A percentile compares a stretch with the other conserved stretches of the same genome.
Conservation (phyloP, 2,113 vertebrate species). For the Seriola dumerili region DNA sequence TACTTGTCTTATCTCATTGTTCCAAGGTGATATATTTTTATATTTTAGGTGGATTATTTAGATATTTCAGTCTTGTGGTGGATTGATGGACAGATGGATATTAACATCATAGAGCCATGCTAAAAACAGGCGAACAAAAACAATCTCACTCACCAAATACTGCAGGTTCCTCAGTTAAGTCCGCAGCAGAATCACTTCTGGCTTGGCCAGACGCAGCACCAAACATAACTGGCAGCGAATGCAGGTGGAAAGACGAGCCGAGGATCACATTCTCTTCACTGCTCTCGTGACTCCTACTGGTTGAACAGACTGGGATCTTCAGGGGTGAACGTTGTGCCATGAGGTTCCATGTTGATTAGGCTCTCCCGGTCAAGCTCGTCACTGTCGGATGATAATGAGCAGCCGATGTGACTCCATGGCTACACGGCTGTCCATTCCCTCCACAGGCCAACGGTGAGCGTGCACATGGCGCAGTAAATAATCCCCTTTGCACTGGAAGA, state of each 20-base stretch:
- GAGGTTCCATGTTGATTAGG: slow-evolving; percentile 22
- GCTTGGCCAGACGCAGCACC: neutral
- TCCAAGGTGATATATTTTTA: neutral
- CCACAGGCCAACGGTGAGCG: slow-evolving; percentile 1
- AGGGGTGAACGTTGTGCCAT: slow-evolving; percentile 9
- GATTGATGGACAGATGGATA: neutral
- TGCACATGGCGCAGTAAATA: slow-evolving; percentile 21
- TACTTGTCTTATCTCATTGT: no score
- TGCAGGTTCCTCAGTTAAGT: slow-evolving; percentile 14
- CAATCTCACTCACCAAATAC: neutral
- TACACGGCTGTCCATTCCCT: slow-evolving; percentile 24
- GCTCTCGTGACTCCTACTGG: slow-evolving; percentile 31
- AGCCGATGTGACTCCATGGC: slow-evolving; percentile 27
- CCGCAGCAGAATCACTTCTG: slow-evolving; percentile 4
- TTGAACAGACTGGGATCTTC: slow-evolving; percentile 33
- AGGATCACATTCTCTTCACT: slow-evolving; percentile 14
- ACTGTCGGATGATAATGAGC: slow-evolving; percentile 44
- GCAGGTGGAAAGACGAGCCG: slow-evolving; percentile 27
- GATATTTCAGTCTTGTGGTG: no score
- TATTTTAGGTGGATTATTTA: neutral
- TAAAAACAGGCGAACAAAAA: slow-evolving; percentile 12
- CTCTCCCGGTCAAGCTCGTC: slow-evolving; percentile 25
- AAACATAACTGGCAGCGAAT: slow-evolving; percentile 10
- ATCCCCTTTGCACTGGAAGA: neutral
- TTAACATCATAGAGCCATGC: neutral